A percentile compares a stretch with the other conserved stretches of the same genome.
Evolutionary conservation across 2,113 vertebrate species (phyloP).

Genomic region (Telmatochromis sp.): DNA sequence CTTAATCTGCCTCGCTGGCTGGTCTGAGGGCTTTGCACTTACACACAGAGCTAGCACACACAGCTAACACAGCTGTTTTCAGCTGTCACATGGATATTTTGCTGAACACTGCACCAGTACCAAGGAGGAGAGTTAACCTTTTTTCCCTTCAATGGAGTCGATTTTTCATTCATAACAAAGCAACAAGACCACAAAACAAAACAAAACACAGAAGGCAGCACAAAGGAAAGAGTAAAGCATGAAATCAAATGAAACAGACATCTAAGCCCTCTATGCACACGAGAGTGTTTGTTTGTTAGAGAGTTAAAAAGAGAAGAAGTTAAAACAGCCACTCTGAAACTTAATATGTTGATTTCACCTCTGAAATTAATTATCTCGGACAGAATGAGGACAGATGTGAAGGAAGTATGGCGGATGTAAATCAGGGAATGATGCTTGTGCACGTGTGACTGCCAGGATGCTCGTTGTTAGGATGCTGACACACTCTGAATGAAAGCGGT

Average conservation of each 20-base stretch:
- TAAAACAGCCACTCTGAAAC: neutral
- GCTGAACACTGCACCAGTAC: neutral
- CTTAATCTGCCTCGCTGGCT: constrained; percentile 42
- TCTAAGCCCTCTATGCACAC: neutral
- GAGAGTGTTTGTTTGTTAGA: neutral
- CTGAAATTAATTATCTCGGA: constrained; percentile 37
- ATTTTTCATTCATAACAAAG: neutral
- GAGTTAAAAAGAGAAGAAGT: neutral
- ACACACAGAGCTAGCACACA: neutral
- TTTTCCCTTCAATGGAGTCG: neutral
- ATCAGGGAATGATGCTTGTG: neutral
- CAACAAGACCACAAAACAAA: neutral
- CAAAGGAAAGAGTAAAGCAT: neutral
- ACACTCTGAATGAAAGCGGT: neutral
- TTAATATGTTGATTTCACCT: constrained; percentile 4
- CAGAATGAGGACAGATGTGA: constrained; percentile 48
- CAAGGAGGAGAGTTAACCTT: neutral
- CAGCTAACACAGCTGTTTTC: constrained; percentile 22
- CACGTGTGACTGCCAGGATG: neutral
- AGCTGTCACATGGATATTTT: constrained; percentile 14
- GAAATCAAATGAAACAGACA: neutral
- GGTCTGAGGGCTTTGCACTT: neutral
- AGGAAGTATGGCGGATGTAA: neutral
- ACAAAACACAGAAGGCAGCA: neutral
- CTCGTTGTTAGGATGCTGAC: neutral